Base-by-base conservation (phyloP, 2,888 invertebrate genomes). In the Leptinotarsa haldemani region DNA sequence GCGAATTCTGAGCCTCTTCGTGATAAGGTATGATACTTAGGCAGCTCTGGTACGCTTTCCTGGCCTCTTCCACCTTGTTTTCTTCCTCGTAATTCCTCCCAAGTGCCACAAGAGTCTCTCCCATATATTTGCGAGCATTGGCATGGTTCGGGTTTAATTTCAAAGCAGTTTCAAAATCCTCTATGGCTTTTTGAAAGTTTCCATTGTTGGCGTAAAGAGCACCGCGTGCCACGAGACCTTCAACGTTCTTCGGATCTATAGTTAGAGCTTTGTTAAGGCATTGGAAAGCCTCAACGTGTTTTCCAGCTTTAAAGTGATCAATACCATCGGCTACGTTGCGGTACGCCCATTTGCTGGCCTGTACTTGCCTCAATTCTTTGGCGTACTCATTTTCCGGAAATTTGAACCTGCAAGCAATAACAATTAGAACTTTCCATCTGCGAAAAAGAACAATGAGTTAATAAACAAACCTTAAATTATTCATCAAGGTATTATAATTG, bases 291-390 rank as follows among this genome's bases (percentile, higher is more conserved):
- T 98, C 98, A 0, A 95, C 94, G 87, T 96, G 96, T 82, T 95
- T 92, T 63, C 97, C 97, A 64, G 94, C 93, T 88, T 98, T 98
- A 89, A 97, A 97, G 88, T 95, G 95, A 84, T 95, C 94, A 83
- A 98, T 97, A 30, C 98, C 98, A 87, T 97, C 96, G n/a, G 97
- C 96, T 30, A 98, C 97, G 85, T 90, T 90, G 86, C 95, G 93
- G 88, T 96, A 96, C 1, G 97, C 97, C 96, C 96, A 96, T 87
- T 96, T 96, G 86, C 95, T 94, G 65, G 97, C 96, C 88, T 98
- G 97, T 25, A 93, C 92, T 88, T 96, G 95, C 74, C 97, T 92
- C 80, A 98, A 89, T 86, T 95, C 95, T 81, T 91, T 91, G 53
- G 96, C 95, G 88, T 93, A 95, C 83, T 97, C 97, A 80, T 93